Evolutionary conservation across 2,797 vertebrate genomes (phyloP), one percentile per base, ranked within the genome.

Genomic region (Rhynchonycteris naso): DNA sequence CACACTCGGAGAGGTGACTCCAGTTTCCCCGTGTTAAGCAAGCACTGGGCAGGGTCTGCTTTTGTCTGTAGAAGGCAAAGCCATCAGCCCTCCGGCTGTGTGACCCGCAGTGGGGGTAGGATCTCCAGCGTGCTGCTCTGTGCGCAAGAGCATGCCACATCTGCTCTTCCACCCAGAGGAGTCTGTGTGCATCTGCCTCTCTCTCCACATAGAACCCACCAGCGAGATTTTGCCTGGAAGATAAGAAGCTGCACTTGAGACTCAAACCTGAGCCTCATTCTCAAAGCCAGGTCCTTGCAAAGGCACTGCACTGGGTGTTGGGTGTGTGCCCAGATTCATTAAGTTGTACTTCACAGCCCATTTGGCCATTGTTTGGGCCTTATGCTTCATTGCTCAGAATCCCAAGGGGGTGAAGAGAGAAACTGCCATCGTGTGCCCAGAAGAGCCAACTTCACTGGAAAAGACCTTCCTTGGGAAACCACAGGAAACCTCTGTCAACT

Each of bases 311-410:
- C 43, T 19, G 58, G 93, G 65, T 78, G 66, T 84, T 95, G 97
- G 86, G 92, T 74, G 61, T 0, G 0, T 59, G 88, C 96, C 95
- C 96, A 84, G 88, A 94, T 83, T 93, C 92, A 96, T 96, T 93
- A 96, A 97, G 79, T 74, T 75, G 93, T 90, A 74, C 81, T 88
- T 96, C 95, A 86, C 88, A 90, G 92, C 33, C 72, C 74, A 71
- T 95, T 95, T 88, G 90, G 88, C 90, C 81, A 82, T 82, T 94
- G 90, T 92, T 21, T 79, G 84, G 76, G 82, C 65, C 24, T 95
- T 63, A 95, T 4, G 88, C 90, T 94, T 95, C 94, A 68, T 16
- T 94, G 93, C 84, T 82, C 92, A 80, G 93, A 66, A 83, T 80
- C 88, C 68, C 15, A 4, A 58, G 50, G 54, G 43, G n/a, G 26